These are phyloP conservation scores for Rhopalosiphum nymphaeae DNA, from an alignment of 2,888 invertebrate species.

Conservation along the genomic window DNA sequence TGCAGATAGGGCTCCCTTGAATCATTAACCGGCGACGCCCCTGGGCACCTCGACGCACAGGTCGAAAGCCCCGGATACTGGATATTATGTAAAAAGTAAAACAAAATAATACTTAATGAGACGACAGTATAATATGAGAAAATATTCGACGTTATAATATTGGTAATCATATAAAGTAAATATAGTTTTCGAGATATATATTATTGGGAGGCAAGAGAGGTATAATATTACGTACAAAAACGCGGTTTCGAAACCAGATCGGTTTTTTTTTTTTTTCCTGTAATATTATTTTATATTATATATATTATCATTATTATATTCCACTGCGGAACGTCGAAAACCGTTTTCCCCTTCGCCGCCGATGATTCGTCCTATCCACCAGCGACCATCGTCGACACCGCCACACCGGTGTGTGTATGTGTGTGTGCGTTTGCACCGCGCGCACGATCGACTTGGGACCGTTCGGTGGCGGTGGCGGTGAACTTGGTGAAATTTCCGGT, in stretches of 20 bases:
- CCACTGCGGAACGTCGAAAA: conserved; percentile 61
- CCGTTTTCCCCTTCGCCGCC: conserved; percentile 52
- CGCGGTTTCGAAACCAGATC: conserved; percentile 47
- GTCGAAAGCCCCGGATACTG: no score
- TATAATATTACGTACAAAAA: background rate
- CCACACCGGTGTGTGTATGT: background rate
- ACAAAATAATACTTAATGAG: background rate
- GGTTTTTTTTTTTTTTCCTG: background rate
- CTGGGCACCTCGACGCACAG: no score
- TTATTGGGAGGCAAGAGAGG: background rate
- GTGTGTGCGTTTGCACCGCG: background rate
- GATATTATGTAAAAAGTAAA: no score
- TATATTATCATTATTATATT: background rate
- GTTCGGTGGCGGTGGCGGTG: conserved; percentile 58
- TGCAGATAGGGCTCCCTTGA: no score
- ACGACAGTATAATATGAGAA: background rate
- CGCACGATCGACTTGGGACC: conserved; percentile 62
- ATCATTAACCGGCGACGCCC: no score
- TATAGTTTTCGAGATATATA: background rate
- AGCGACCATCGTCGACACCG: background rate
- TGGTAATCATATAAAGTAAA: background rate
- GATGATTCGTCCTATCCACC: background rate
- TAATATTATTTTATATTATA: background rate
- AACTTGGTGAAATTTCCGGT: conserved; percentile 65
- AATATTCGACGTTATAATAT: background rate